Base-by-base conservation (phyloP, 2,888 invertebrate species). In the Cheilosia scutellata region DNA sequence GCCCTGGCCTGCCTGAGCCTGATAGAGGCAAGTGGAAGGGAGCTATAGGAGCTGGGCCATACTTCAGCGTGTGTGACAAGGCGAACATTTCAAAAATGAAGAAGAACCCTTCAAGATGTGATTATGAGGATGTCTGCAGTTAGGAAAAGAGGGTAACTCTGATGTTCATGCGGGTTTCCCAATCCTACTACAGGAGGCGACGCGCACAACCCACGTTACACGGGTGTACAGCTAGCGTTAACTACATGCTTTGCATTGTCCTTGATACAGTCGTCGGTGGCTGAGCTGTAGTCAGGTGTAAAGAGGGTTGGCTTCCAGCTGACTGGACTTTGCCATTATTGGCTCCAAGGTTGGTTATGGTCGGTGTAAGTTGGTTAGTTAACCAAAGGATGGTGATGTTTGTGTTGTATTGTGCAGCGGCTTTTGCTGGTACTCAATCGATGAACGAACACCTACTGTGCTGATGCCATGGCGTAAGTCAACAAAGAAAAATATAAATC, bases 21-120 rank as follows among this genome's bases (percentile, higher is more conserved):
- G n/a, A 13, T 25, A 60, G 60, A 44, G 25, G 13, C 5, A n/a
- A 31, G 42, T 11, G 27, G 51, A 49, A 55, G 53, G 37, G 66
- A 20, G 13, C 13, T 11, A 53, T 16, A 16, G 42, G 42, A 13
- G 42, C 40, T 13, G 33, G 11, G 62, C 55, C 29, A 7, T 42
- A 53, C 51, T 53, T 40, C 51, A 63, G 25, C n/a, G 27, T 29
- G 58, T 79, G 74, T 68, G 74, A 84, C 74, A 79, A 70, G 79
- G 37, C 63, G 83, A 74, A 68, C 47, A 58, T 49, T 68, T 62
- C 47, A 25, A 65, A 80, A 79, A 74, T 79, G 74, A 79, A 80
- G 84, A 84, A 80, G 84, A 75, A 60, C 75, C 75, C 74, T 84
- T 84, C 79, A 80, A 75, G 75, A 84, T 66, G 68, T 79, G 83